These are phyloP conservation scores for Nomada fucata DNA, from an alignment of 2,888 invertebrate genomes.

Conservation along the genomic window DNA sequence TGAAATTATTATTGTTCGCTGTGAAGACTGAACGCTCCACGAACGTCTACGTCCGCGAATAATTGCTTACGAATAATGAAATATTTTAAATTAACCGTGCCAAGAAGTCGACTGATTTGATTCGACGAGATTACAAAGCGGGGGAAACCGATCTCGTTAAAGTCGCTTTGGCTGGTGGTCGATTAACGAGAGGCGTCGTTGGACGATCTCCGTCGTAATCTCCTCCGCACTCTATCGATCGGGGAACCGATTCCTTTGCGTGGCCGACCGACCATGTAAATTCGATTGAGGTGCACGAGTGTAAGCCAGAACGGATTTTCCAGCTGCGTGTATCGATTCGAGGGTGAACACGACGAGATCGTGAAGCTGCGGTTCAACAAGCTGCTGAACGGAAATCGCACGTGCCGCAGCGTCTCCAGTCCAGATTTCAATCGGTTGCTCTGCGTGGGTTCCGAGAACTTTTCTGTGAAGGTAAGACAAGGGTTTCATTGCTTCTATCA, in stretches of 20 bases:
- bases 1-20: too few species aligned
- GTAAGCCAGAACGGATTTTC: constrained; percentile 69
- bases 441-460: constrained; percentile 80
- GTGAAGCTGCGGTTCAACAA: constrained; percentile 91
- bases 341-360: constrained; percentile 92
- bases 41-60: too few species aligned
- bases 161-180: constrained; percentile 46
- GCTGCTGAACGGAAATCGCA: constrained; percentile 86
- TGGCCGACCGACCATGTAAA: constrained; percentile 62
- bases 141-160: background rate
- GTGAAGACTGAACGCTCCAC: too few species aligned
- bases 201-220: constrained; percentile 40
- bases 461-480: constrained; percentile 80
- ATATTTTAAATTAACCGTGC: too few species aligned
- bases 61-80: too few species aligned
- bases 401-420: constrained; percentile 81
- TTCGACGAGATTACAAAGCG: background rate
- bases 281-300: constrained; percentile 69
- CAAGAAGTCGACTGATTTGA: background rate
- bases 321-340: constrained; percentile 95
- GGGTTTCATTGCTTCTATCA: background rate
- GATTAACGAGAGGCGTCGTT: constrained; percentile 44
- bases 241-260: constrained; percentile 60
- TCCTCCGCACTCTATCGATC: constrained; percentile 57
- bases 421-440: constrained; percentile 80